A percentile compares a stretch with the other conserved stretches of the same genome.
Conservation (phyloP, 2,888 invertebrate genomes). For the Drosophila bunnanda region DNA sequence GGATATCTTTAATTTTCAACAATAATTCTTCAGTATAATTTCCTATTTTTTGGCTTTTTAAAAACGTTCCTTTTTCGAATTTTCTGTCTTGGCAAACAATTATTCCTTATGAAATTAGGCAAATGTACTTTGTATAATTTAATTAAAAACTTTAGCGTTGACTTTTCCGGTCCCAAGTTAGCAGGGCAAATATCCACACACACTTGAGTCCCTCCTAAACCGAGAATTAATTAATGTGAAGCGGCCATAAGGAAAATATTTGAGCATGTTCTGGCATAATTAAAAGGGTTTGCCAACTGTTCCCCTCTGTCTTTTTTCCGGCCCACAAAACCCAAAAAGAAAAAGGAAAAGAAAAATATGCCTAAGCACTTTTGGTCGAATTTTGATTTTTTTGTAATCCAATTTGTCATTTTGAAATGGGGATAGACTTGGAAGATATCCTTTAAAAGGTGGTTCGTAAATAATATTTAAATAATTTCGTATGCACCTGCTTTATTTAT, state of each 20-base stretch:
- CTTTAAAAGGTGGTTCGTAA: neutral
- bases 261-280: conserved; percentile 75
- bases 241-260: conserved; percentile 75
- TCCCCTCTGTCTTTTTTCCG: conserved; percentile 31
- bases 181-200: conserved; percentile 54
- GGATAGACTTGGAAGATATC: conserved; percentile 1
- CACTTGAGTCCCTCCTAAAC: conserved; percentile 45
- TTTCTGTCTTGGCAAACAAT: conserved; percentile 6
- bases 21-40: neutral
- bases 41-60: neutral
- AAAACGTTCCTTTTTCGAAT: neutral
- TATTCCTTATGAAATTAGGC: conserved; percentile 53
- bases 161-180: conserved; percentile 62
- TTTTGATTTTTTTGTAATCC: conserved; percentile 21
- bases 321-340: conserved; percentile 26
- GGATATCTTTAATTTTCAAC: neutral
- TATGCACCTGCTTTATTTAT: too few species aligned
- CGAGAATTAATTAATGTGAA: conserved; percentile 74
- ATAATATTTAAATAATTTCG: neutral
- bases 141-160: conserved; percentile 74
- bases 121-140: conserved; percentile 72
- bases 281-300: conserved; percentile 59
- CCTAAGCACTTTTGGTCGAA: conserved; percentile 36
- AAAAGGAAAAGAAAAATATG: conserved; percentile 26
- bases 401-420: neutral